Evolutionary conservation across 2,113 vertebrate species (phyloP), one percentile per base, ranked within the genome.

Genomic region (Dendrocopos noguchii): DNA sequence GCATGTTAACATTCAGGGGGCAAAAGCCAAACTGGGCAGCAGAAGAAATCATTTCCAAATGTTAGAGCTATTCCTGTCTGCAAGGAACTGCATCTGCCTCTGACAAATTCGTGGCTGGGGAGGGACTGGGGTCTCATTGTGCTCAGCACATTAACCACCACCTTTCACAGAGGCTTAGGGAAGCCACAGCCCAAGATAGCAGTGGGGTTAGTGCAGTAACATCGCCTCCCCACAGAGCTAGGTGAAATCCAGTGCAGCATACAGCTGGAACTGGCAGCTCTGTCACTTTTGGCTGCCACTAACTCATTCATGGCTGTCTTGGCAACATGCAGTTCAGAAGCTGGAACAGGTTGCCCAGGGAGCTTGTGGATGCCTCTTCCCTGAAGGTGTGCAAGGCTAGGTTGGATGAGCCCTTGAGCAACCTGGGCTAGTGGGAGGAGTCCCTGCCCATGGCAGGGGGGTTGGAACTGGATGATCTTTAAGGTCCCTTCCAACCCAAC

Each of bases 121-220:
- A 71, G 44, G 53, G 27, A 29, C n/a, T 47, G 50, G 55, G 63
- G 46, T 76, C n/a, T 67, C 19, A 1, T 24, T 13, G 19, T 72
- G 55, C 27, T 66, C 2, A 3, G 39, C 31, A 19, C 0, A 0
- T 76, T 59, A 56, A 66, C 46, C 66, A 7, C 31, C 4, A 0
- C 24, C 70, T 67, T 75, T 59, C 34, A 42, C 44, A 72, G 52
- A 24, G 24, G 29, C n/a, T 33, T 28, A 16, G 70, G 36, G 31
- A 82, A 50, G 63, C 2, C 25, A 31, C 36, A 34, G 20, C 22
- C 85, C 21, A 1, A 17, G 42, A 34, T n/a, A 63, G 36, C 72
- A 78, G 8, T 1, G 6, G 46, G 34, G 27, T 83, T 80, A 33
- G 57, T 77, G 65, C 56, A 34, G 33, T 27, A 60, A 34, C 42